Conservation (phyloP, 2,888 invertebrate genomes). For the Matsumyia berberina region DNA sequence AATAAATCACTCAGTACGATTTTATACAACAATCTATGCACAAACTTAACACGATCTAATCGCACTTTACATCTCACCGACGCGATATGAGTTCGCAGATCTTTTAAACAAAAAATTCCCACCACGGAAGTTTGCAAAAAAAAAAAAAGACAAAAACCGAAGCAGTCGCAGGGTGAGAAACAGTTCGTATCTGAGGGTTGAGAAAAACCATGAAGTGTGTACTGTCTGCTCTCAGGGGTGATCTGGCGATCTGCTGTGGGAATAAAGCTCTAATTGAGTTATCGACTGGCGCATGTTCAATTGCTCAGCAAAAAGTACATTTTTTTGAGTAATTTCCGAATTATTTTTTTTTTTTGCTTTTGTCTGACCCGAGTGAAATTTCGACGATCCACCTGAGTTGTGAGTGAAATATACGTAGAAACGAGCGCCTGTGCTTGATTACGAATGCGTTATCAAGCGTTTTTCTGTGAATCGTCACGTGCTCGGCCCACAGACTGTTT, state of each 20-base stretch:
- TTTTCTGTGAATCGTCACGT: conserved; percentile 12
- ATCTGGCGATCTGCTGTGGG: conserved; percentile 22
- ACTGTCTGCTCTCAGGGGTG: conserved; percentile 31
- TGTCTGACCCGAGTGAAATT: conserved; percentile 26
- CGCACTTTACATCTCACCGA: conserved; percentile 41
- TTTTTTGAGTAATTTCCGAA: conserved; percentile 38
- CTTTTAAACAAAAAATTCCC: conserved; percentile 52
- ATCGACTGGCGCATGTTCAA: conserved; percentile 67
- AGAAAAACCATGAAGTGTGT: conserved; percentile 33
- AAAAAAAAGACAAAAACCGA: conserved; percentile 24
- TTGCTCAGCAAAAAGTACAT: conserved; percentile 29
- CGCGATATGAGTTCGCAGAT: background rate
- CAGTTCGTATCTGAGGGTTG: conserved; percentile 53
- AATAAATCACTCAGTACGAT: conserved; percentile 23
- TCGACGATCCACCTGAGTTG: conserved; percentile 61
- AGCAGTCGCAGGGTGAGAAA: conserved; percentile 49
- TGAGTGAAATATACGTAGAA: conserved; percentile 36
- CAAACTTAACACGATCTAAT: conserved; percentile 30
- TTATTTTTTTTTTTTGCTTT: background rate
- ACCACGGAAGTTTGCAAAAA: conserved; percentile 17
- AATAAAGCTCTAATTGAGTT: conserved; percentile 67
- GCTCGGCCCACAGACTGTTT: background rate
- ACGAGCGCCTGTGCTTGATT: background rate
- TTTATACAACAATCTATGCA: conserved; percentile 19
- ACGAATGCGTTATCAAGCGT: conserved; percentile 37